These are phyloP conservation scores for Sporophila hypoxantha DNA, from an alignment of 2,113 vertebrate species.

Conservation along the genomic window DNA sequence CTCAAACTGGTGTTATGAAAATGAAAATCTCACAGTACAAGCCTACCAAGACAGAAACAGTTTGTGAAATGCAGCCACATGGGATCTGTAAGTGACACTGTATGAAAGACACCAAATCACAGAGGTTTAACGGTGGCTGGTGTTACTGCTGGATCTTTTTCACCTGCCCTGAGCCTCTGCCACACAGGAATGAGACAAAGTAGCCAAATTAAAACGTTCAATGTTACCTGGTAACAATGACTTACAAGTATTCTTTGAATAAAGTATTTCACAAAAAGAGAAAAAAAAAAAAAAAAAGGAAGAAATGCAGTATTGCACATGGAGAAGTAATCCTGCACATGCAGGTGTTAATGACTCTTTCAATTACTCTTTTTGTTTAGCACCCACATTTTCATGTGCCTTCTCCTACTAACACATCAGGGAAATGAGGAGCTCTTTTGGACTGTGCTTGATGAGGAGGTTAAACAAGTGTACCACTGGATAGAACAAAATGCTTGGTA, in stretches of 20 bases:
- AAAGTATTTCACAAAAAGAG: not conserved
- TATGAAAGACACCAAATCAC: not conserved
- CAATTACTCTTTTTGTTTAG: not conserved
- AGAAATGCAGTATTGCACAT: not conserved
- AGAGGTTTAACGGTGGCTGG: not conserved
- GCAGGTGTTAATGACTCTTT: not conserved
- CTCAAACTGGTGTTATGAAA: not conserved
- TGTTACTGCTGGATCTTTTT: not conserved
- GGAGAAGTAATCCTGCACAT: not conserved
- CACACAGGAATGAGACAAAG: not conserved
- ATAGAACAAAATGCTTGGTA: not conserved
- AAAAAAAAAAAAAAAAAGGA: not conserved
- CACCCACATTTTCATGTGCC: not conserved
- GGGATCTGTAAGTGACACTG: not conserved
- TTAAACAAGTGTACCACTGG: not conserved
- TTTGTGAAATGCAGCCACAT: not conserved
- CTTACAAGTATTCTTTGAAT: not conserved
- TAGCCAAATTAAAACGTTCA: not conserved
- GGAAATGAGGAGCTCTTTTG: not conserved
- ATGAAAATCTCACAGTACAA: not conserved
- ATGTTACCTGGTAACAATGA: rapidly evolving
- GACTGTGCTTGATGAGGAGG: not conserved
- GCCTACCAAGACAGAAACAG: not conserved
- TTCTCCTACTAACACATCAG: not conserved
- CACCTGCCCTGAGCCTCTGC: not conserved